phyloP scores from a whole-genome alignment of 2,888 invertebrate species.

The Listrodromus nycthemerus region DNA sequence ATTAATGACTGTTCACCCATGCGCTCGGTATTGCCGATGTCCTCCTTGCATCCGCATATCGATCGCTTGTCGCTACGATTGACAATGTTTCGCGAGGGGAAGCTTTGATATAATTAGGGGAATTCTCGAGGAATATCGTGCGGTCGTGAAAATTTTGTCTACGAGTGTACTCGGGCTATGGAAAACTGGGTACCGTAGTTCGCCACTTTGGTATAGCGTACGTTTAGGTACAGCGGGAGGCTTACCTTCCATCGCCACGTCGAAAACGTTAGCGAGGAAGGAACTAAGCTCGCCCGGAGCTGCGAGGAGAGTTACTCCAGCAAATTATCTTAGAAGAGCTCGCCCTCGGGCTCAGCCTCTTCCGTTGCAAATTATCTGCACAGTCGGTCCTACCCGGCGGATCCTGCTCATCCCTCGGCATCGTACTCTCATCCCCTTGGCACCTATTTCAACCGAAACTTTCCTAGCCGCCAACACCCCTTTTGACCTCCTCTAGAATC shows the following conservation, averaged over 20 bases:
- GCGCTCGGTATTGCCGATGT: not conserved
- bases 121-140: not conserved
- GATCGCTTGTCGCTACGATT: conserved; percentile 32
- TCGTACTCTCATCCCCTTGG: conserved; percentile 64
- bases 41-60: not conserved
- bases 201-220: conserved; percentile 13
- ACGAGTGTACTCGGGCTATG: not conserved
- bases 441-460: conserved; percentile 10
- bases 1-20: conserved; percentile 26
- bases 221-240: not conserved
- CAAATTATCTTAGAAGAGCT: conserved; percentile 75
- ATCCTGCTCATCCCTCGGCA: conserved; percentile 19
- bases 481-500: not conserved
- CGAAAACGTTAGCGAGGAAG: conserved; percentile 59
- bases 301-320: conserved; percentile 70
- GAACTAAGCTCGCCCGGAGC: conserved; percentile 63
- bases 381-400: conserved; percentile 40
- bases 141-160: not conserved
- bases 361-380: conserved; percentile 74
- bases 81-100: not conserved
- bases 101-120: not conserved
- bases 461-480: not conserved
- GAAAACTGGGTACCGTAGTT: conserved; percentile 19
- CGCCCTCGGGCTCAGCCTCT: conserved; percentile 64
- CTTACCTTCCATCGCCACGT: conserved; percentile 36